These are phyloP conservation scores for Scalopus aquaticus DNA, from an alignment of 2,113 vertebrate species.

Conservation along the genomic window DNA sequence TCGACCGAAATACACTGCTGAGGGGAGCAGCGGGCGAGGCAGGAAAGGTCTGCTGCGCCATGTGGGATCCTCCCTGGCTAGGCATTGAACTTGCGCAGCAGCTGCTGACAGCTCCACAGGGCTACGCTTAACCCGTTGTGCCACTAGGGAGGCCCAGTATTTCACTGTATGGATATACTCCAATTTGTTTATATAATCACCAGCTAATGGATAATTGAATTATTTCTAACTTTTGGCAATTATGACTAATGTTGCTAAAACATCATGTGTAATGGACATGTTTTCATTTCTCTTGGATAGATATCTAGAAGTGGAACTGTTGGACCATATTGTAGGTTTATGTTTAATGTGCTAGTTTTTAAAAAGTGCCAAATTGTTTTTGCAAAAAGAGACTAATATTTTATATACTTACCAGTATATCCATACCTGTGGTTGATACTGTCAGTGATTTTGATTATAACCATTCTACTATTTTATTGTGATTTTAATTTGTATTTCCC, in stretches of 20 bases:
- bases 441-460: background rate
- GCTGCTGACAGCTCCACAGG: no score
- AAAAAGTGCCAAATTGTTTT: background rate
- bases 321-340: background rate
- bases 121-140: no score
- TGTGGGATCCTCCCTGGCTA: no score
- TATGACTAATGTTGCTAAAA: background rate
- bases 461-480: background rate
- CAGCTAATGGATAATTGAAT: background rate
- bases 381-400: background rate
- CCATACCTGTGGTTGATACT: background rate
- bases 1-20: no score
- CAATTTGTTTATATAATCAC: background rate
- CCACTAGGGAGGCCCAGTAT: no score
- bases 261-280: no score
- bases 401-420: background rate
- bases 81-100: no score
- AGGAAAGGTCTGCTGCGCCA: no score
- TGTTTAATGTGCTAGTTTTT: background rate
- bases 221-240: background rate
- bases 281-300: no score
- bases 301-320: no score
- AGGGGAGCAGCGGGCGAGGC: no score
- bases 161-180: background rate
- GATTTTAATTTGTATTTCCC: slow-evolving; percentile 15